Conservation (phyloP, 2,797 vertebrate genomes). For the Microctenopoma steveboyesi region DNA sequence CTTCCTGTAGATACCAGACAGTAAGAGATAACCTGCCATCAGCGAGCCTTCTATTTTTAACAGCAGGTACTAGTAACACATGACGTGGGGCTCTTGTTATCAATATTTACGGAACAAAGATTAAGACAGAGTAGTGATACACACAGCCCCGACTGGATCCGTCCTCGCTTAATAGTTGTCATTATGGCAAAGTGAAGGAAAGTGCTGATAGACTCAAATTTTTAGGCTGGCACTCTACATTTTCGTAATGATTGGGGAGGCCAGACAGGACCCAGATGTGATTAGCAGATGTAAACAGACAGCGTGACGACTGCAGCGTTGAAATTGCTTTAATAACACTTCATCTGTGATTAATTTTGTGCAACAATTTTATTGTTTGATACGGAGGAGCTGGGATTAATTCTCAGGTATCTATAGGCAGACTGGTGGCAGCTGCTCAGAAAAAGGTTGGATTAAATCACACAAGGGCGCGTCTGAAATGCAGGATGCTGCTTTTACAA, state of each 20-base stretch:
- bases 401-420: conserved; percentile 22
- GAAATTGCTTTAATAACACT: conserved; percentile 49
- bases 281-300: conserved; percentile 81
- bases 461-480: conserved; percentile 18
- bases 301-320: conserved; percentile 64
- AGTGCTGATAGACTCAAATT: conserved; percentile 81
- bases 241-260: conserved; percentile 85
- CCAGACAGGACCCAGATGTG: conserved; percentile 78
- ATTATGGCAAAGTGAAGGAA: conserved; percentile 76
- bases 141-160: conserved; percentile 71
- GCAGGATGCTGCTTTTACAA: conserved; percentile 10
- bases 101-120: conserved; percentile 87
- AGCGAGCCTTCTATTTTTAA: conserved; percentile 82
- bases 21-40: conserved; percentile 76
- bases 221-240: conserved; percentile 77
- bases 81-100: conserved; percentile 84
- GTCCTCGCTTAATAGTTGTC: conserved; percentile 82
- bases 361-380: conserved; percentile 31
- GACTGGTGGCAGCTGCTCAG: conserved; percentile 17
- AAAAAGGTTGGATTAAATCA: conserved; percentile 28
- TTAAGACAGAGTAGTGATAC: conserved; percentile 83
- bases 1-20: conserved; percentile 74
- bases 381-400: conserved; percentile 24
- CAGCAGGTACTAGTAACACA: conserved; percentile 82
- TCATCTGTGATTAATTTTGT: conserved; percentile 30